Percentiles rank a stretch among this genome's conserved stretches.
Evolutionary conservation across 1,140 invertebrate genomes (phyloP).

Genomic region (Drepana arcuata): DNA sequence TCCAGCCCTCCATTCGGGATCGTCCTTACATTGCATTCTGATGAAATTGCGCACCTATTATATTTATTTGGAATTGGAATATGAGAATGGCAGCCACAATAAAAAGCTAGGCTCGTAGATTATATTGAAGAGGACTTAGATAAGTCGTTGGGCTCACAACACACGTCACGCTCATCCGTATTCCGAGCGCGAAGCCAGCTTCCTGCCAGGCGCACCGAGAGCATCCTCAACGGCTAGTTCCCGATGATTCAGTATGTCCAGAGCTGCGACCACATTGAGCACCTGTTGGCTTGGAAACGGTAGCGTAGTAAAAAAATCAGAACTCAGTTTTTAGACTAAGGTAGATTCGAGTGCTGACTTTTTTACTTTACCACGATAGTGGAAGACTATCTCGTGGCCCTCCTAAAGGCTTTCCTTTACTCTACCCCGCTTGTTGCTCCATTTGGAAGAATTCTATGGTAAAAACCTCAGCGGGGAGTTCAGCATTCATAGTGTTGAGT

Average conservation of each 20-base stretch:
- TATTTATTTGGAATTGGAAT: constrained; percentile 22
- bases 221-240: constrained; percentile 23
- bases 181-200: constrained; percentile 49
- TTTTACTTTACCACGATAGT: too few relatives aligned
- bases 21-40: constrained; percentile 39
- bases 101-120: background rate
- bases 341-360: too few relatives aligned
- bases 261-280: too few relatives aligned
- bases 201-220: constrained; percentile 42
- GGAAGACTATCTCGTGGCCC: too few relatives aligned
- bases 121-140: constrained; percentile 16
- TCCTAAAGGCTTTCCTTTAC: too few relatives aligned
- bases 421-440: too few relatives aligned
- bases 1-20: constrained; percentile 26
- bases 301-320: too few relatives aligned
- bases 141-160: constrained; percentile 25
- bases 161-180: constrained; percentile 56
- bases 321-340: too few relatives aligned
- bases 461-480: too few relatives aligned
- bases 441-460: too few relatives aligned
- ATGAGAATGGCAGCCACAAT: background rate
- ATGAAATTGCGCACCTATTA: constrained; percentile 36
- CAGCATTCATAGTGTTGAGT: too few relatives aligned
- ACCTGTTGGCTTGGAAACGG: too few relatives aligned
- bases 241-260: constrained; percentile 29